These are phyloP conservation scores for Chloropsis cyanopogon DNA, from an alignment of 2,113 vertebrate genomes.

Conservation along the genomic window DNA sequence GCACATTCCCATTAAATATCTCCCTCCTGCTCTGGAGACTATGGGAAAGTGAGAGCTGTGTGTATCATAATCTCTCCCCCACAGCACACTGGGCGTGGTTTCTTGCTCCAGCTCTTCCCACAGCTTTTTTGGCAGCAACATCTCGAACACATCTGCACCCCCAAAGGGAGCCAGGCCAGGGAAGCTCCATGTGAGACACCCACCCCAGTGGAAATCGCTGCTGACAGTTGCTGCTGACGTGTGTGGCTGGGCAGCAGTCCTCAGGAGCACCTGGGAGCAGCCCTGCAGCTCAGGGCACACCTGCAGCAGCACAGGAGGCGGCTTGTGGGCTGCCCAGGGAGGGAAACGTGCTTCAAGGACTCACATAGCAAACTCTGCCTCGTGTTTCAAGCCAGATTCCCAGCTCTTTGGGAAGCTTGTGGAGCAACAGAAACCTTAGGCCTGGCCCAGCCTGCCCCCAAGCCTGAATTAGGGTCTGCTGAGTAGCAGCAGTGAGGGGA, in stretches of 20 bases:
- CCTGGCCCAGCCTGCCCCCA: neutral
- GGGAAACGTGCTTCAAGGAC: neutral
- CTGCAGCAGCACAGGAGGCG: neutral
- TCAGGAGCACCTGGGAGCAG: neutral
- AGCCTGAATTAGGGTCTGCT: neutral
- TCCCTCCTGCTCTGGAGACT: neutral
- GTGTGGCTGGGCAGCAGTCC: neutral
- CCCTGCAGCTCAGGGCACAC: neutral
- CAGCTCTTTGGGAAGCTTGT: neutral
- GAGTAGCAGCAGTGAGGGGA: neutral
- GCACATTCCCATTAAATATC: neutral
- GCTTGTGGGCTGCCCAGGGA: neutral
- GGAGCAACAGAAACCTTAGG: neutral
- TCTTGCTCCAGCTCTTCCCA: neutral
- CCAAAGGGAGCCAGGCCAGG: neutral
- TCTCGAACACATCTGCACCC: neutral
- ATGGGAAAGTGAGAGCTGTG: neutral
- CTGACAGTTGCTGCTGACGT: neutral
- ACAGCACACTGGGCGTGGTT: neutral
- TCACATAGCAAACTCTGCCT: neutral
- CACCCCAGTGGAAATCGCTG: neutral
- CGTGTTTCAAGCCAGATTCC: neutral
- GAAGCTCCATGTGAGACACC: neutral
- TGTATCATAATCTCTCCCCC: neutral
- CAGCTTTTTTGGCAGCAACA: neutral